Base-by-base conservation (phyloP, 2,797 vertebrate genomes). In the Distichodus sexfasciatus region DNA sequence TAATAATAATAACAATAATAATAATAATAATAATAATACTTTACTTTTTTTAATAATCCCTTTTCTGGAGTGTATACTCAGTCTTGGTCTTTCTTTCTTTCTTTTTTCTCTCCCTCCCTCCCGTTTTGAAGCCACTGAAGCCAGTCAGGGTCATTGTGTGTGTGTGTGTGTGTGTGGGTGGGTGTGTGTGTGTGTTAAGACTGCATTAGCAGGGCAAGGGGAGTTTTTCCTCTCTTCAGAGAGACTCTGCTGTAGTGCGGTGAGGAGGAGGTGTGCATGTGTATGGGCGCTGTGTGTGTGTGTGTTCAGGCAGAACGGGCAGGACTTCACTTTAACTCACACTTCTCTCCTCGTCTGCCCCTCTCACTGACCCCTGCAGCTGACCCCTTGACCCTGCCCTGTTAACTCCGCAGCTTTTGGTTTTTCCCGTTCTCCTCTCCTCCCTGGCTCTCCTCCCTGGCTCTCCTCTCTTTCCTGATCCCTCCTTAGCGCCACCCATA, bases 401-500 rank as follows among this genome's bases (percentile, higher is more conserved):
- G 43, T 46, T 46, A 46, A 21, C 7, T 26, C 10, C 23, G 47
- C 3, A 28, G 51, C 57, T 38, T 17, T 38, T 17, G 3, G 17
- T 46, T 46, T 10, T 23, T 11, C 9, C 24, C n/a, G n/a, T n/a
- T 21, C 28, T 44, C 9, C 10, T 55, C 33, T 57, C 51, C 24
- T 24, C 26, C 46, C 64, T 35, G 28, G 35, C n/a, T n/a, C 24
- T 28, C 29, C 3, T 53, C n/a, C n/a, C 62, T 69, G 53, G 47
- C 23, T 21, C 28, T 44, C 9, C 10, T 55, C 33, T 57, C 51
- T 35, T 24, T 29, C 46, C 64, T 35, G 28, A 46, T 35, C 38
- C 29, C 3, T 53, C n/a, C n/a, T 69, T 69, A 62, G 47, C 23
- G 35, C 44, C 26, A 69, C 24, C 29, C 53, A 62, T 3, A 6